Conservation (phyloP, 2,797 vertebrate species). For the Artibeus lituratus region DNA sequence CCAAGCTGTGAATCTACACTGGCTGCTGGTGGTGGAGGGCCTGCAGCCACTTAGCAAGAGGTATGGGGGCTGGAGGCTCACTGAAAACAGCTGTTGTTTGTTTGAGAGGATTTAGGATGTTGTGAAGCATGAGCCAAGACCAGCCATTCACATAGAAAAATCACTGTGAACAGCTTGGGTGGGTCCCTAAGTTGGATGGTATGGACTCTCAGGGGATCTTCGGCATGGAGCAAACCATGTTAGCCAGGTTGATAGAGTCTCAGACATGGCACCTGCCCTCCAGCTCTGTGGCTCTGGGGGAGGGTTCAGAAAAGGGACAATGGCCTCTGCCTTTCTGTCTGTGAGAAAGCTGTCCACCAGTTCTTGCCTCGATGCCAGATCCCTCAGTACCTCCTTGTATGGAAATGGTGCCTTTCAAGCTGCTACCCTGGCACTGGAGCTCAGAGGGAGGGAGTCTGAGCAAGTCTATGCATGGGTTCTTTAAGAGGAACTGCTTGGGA, state of each 20-base stretch:
- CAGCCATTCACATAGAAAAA: background rate
- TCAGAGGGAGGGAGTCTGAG: background rate
- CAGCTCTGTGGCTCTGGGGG: background rate
- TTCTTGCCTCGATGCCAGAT: background rate
- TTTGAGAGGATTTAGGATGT: no score
- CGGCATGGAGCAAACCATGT: background rate
- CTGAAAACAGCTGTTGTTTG: background rate
- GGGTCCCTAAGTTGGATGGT: no score
- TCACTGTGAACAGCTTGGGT: background rate
- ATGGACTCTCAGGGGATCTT: background rate
- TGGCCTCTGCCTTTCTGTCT: background rate
- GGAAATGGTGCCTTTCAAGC: background rate
- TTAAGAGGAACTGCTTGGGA: background rate
- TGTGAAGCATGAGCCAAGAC: background rate
- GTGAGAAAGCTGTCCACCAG: background rate
- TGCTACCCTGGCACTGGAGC: background rate
- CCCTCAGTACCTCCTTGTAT: background rate
- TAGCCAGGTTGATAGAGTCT: background rate
- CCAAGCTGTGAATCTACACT: background rate
- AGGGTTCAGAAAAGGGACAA: background rate
- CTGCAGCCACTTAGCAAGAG: background rate
- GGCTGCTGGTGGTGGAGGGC: background rate
- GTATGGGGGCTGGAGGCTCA: background rate
- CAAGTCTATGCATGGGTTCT: background rate
- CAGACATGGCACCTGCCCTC: background rate